Conservation (phyloP, 37 sponge, comb jelly and placozoan species). For the Axinella damicornis region DNA sequence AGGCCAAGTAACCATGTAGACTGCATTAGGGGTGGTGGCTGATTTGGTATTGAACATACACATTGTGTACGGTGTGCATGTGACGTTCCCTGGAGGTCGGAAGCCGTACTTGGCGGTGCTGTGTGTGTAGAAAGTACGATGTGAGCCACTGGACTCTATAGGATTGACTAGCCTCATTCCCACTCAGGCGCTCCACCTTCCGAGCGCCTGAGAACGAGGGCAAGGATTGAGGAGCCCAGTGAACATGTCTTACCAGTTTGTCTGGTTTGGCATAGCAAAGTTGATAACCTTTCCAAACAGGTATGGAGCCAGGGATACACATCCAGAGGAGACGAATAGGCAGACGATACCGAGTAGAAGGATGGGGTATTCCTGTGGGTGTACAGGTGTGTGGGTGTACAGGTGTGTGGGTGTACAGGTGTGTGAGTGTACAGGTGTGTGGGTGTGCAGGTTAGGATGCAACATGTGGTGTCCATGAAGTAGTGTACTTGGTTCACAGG, state of each 20-base stretch:
- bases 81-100: neutral
- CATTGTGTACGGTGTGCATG: constrained; percentile 7
- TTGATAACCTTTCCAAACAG: constrained; percentile 85
- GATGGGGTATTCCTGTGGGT: constrained; percentile 73
- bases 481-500: neutral
- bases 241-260: constrained; percentile 35
- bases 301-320: constrained; percentile 63
- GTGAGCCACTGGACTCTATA: neutral
- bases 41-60: neutral
- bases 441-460: no score
- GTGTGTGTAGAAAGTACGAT: neutral
- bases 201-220: no score
- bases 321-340: constrained; percentile 54
- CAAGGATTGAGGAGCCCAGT: no score
- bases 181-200: no score
- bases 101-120: neutral
- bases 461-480: no score
- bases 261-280: constrained; percentile 31
- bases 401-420: neutral
- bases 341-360: constrained; percentile 48
- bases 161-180: no score
- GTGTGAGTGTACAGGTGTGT: no score
- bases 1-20: no score
- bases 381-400: no score
- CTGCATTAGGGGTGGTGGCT: no score